These are phyloP conservation scores for Temnopleurus reevesii DNA, from an alignment of 53 echinoderm and acorn worm genomes.

Conservation along the genomic window DNA sequence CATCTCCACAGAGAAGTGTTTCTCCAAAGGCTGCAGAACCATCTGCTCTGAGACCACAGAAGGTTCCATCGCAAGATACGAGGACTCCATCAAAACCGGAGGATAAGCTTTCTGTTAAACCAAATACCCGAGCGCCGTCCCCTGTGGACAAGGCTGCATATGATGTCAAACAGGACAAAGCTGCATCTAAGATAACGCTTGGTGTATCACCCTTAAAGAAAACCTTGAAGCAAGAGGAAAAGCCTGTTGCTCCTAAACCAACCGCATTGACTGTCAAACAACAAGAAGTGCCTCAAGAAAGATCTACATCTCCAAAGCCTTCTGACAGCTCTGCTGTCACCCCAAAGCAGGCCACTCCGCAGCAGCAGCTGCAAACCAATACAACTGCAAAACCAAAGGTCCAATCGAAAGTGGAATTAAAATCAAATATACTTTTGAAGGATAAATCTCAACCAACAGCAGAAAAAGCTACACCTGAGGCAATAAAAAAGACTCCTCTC, in stretches of 20 bases:
- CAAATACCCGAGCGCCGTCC: neutral
- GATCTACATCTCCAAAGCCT: constrained; percentile 41
- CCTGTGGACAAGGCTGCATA: constrained; percentile 29
- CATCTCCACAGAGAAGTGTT: constrained; percentile 24
- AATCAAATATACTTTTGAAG: neutral
- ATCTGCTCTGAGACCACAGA: neutral
- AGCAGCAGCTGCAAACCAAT: constrained; percentile 18
- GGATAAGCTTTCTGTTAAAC: constrained; percentile 33
- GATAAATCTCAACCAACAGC: constrained; percentile 3
- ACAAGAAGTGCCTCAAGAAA: constrained; percentile 46
- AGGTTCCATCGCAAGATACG: neutral
- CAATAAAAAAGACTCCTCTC: neutral
- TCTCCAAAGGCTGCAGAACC: constrained; percentile 36
- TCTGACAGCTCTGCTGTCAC: neutral
- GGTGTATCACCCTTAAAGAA: neutral
- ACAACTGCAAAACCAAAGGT: constrained; percentile 8
- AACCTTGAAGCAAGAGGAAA: neutral
- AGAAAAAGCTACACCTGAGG: neutral
- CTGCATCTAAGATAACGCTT: neutral
- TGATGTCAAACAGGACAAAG: constrained; percentile 14
- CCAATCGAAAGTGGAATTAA: neutral
- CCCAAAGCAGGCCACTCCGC: neutral
- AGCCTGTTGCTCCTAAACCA: neutral
- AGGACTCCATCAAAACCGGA: constrained; percentile 44
- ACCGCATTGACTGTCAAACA: constrained; percentile 1